phyloP scores from a whole-genome alignment of 2,797 vertebrate genomes.

The Spizella passerina region DNA sequence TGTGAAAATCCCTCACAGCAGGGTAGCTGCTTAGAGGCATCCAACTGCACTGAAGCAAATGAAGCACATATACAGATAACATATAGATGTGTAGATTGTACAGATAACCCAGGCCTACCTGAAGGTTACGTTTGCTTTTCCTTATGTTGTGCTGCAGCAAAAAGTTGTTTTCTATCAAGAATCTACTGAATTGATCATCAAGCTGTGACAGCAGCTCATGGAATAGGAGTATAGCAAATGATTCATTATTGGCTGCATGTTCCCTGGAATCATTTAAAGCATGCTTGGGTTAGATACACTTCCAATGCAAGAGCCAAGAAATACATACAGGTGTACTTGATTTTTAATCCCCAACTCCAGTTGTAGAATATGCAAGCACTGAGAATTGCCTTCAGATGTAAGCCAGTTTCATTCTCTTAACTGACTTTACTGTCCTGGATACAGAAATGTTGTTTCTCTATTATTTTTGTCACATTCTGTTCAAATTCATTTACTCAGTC shows the following conservation, averaged over 20 bases:
- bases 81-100: background rate
- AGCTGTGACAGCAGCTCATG: conserved; percentile 93
- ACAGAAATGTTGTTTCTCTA: background rate
- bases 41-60: background rate
- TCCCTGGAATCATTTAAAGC: conserved; percentile 81
- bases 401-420: background rate
- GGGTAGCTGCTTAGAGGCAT: background rate
- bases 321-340: background rate
- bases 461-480: background rate
- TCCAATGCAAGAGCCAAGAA: background rate
- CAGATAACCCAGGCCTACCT: conserved; percentile 75
- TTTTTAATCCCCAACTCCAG: background rate
- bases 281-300: background rate
- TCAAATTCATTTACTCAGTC: background rate
- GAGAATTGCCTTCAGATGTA: background rate
- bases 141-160: conserved; percentile 97
- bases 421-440: background rate
- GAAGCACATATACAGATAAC: background rate
- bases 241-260: conserved; percentile 85
- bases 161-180: conserved; percentile 94
- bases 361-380: background rate
- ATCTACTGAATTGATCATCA: conserved; percentile 95
- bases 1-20: background rate
- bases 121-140: conserved; percentile 96
- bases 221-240: conserved; percentile 90